Evolutionary conservation across 2,888 invertebrate genomes (phyloP), one percentile per base, ranked within the genome.

Genomic region (Argynnis bischoffii): DNA sequence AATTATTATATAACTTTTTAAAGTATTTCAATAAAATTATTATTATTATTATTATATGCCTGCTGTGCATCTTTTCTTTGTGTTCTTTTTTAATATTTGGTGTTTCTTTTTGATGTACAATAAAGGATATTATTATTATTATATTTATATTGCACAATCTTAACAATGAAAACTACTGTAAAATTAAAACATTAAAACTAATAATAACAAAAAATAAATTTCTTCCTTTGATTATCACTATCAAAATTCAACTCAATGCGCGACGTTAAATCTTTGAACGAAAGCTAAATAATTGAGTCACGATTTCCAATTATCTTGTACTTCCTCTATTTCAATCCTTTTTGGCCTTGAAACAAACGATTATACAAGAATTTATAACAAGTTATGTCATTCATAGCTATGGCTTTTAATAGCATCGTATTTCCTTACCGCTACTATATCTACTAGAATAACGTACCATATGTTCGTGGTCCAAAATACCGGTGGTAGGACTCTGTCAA

Each of bases 241-340:
- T 26, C 16, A 31, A 46, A 66, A 69, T 63, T 63, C 46, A 60
- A 69, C 59, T 66, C 54, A 35, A 41, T 63, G 46, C 51, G 50
- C 56, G 35, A 47, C 48, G 64, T 51, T 14, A 56, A 69, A 64
- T 60, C 66, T 64, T 31, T 21, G 66, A 66, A 66, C 71, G 64
- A 69, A 67, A 63, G 57, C 61, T 55, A 61, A 67, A 71, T 72
- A 72, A 72, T 72, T 70, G 70, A 70, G 72, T 72, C 72, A 72
- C 72, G 71, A 69, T 71, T 41, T 71, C 67, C 71, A 71, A 71
- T 71, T 71, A 71, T 64, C 53, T 65, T 51, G 47, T 46, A 61
- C 64, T 65, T 66, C 65, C 66, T 64, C 61, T 41, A 41, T 41
- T 41, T 47, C 26, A 61, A n/a, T 59, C 69, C 46, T 31, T 69